Evolutionary conservation across 1,140 invertebrate species (phyloP), one percentile per base, ranked within the genome.

Genomic region (Papilio aristodemus): DNA sequence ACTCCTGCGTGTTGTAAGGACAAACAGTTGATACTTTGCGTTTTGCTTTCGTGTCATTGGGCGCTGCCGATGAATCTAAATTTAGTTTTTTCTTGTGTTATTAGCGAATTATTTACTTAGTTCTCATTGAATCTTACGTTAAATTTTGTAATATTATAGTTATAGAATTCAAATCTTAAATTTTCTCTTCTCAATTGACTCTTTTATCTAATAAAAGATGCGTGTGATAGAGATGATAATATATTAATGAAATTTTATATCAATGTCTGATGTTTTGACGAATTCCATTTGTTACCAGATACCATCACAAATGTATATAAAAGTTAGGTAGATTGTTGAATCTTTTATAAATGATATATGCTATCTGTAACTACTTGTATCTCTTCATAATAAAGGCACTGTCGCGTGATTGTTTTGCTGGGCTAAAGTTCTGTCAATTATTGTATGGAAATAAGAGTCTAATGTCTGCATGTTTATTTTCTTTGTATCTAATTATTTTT

Each of bases 241-340:
- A 17, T 9, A 3, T 8, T 59, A 59, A 14, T 36, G n/a, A 2
- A 36, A 36, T 27, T 50, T 64, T 64, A 43, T 64, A 32, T 64
- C 43, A 9, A 46, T 66, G 4, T 50, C 43, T 50, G 9, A 62
- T 37, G 37, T 25, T 63, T 13, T 22, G 37, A 41, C 1, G 17
- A 19, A 19, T 50, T 66, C 27, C 39, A 64, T 27, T 64, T 74
- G 85, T 87, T 85, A 85, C 83, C 80, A 80, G 74, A 73, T 78
- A 71, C 74, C 80, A 83, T 86, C 84, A 85, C 85, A 86, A 85
- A 70, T 83, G 78, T 87, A 82, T 82, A 84, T 73, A 76, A 68
- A 71, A 69, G 69, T 78, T 82, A 83, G 80, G 64, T 86, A 85
- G 77, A 81, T 84, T 82, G 82, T 87, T 87, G 75, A 88, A 79